These are phyloP conservation scores for Erannis defoliaria DNA, from an alignment of 2,888 invertebrate species.

Conservation along the genomic window DNA sequence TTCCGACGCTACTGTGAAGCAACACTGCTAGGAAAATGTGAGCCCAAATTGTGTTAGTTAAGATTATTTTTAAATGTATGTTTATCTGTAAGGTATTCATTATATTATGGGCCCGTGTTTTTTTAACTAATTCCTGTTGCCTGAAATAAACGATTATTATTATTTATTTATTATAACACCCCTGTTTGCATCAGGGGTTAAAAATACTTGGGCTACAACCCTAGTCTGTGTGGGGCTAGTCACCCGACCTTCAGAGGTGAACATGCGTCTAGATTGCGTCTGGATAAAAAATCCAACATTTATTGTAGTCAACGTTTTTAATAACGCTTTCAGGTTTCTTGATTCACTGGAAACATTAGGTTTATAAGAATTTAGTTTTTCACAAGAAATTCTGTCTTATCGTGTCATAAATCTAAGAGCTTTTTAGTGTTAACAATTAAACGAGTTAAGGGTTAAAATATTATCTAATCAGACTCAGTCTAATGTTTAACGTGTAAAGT, in stretches of 20 bases:
- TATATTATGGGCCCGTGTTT: no score
- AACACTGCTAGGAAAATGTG: no score
- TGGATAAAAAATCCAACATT: slow-evolving; percentile 22
- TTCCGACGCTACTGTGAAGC: no score
- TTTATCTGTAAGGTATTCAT: no score
- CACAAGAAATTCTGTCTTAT: background rate
- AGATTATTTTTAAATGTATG: no score
- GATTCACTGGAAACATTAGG: background rate
- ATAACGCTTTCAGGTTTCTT: slow-evolving; percentile 8
- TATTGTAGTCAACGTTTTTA: slow-evolving; percentile 16
- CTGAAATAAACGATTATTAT: no score
- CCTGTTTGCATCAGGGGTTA: no score
- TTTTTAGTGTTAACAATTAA: background rate
- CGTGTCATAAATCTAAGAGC: background rate
- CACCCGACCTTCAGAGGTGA: slow-evolving; percentile 23
- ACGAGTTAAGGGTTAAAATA: background rate
- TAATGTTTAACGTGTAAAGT: background rate
- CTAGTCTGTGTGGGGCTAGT: slow-evolving; percentile 6
- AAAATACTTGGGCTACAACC: background rate
- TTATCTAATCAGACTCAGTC: no score
- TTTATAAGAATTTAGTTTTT: background rate
- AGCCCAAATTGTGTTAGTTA: no score
- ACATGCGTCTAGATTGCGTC: slow-evolving; percentile 23
- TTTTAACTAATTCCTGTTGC: no score
- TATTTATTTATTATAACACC: background rate